Evolutionary conservation across 2,888 invertebrate genomes (phyloP), one percentile per base, ranked within the genome.

Genomic region (Pterobdella sp.): DNA sequence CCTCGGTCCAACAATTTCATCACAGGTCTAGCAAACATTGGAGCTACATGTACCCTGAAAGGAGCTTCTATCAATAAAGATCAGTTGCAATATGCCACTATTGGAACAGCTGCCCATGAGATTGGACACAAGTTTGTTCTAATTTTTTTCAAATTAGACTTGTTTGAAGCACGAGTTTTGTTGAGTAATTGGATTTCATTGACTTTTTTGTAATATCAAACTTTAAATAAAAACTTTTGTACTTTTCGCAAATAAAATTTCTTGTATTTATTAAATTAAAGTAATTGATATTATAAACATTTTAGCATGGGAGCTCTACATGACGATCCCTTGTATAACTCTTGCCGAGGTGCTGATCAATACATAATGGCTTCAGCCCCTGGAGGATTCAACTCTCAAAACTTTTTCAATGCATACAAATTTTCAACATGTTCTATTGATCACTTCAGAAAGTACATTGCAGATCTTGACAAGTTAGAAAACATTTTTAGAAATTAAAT

Each of bases 401-500:
- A 72, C 52, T 72, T 74, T 1, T 72, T 70, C 26, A 78, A 79
- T 72, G 76, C 75, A 0, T 79, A 76, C 75, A 76, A 71, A 18
- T 79, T 79, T 73, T 79, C 79, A 14, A 65, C 72, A 4, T 79
- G 79, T 65, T 78, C 79, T 22, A 74, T 78, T 26, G 34, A 66
- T 18, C 65, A 72, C 66, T 72, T 77, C 37, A 68, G 74, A 65
- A 52, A 31, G 18, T 74, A 74, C 66, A 26, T 75, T 10, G 14
- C n/a, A 10, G 31, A 32, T 7, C 52, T 74, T n/a, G 49, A 74
- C 29, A 26, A 29, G 70, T 64, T 31, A 14, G 72, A 26, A 18
- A 18, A 14, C 18, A n/a, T n/a, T n/a, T n/a, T n/a, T n/a, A n/a
- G n/a, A n/a, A n/a, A n/a, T n/a, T n/a, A n/a, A n/a, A n/a, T n/a